These are phyloP conservation scores for Phaenicophaeus curvirostris DNA, from an alignment of 2,797 vertebrate genomes.

Conservation along the genomic window DNA sequence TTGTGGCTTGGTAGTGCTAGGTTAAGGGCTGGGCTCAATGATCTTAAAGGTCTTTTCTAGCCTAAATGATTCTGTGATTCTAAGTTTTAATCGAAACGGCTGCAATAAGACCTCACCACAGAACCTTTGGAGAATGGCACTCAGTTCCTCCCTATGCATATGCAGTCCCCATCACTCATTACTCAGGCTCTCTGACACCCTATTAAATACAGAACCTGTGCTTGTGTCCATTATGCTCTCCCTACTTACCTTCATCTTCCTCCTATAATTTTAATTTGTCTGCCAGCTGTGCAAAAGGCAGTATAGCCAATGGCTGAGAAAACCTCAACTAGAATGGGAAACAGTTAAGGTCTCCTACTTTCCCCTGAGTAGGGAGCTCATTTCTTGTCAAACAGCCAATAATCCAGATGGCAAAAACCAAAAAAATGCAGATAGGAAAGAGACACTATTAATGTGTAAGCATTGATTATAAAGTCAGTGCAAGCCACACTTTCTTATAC, in stretches of 20 bases:
- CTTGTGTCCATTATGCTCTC: neutral
- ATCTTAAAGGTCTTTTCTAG: too few relatives aligned
- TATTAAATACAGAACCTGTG: neutral
- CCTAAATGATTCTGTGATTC: too few relatives aligned
- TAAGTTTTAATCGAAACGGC: neutral
- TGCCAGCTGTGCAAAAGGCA: neutral
- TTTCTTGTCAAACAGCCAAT: neutral
- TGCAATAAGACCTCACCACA: neutral
- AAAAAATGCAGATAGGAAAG: neutral
- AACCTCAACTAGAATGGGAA: neutral
- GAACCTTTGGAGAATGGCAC: neutral
- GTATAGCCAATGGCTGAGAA: neutral
- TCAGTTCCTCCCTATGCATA: neutral
- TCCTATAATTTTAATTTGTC: neutral
- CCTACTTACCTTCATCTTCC: neutral
- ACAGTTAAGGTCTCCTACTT: neutral
- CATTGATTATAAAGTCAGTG: neutral
- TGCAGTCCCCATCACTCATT: neutral
- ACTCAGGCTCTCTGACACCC: neutral
- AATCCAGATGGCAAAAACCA: neutral
- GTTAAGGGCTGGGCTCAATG: too few relatives aligned
- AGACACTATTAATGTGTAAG: neutral
- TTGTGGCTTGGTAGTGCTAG: too few relatives aligned
- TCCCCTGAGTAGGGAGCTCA: neutral
- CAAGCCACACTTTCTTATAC: neutral